Conservation (phyloP, 2,113 vertebrate genomes). For the Ctenomys sociabilis region DNA sequence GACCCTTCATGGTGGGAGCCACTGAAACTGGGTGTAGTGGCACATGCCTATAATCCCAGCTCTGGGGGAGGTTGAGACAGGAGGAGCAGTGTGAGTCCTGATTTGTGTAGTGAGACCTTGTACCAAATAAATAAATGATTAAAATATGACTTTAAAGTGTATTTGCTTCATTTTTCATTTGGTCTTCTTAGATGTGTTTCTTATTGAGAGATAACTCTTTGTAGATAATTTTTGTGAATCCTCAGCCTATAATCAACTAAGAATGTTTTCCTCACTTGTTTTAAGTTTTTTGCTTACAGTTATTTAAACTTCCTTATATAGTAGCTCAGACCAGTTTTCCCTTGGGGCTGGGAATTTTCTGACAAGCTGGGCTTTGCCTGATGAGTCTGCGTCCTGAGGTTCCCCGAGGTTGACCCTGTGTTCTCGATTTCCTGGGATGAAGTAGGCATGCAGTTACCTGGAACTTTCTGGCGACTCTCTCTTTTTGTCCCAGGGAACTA, state of each 20-base stretch:
- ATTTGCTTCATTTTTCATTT: neutral
- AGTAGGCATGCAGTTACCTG: neutral
- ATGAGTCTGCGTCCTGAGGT: rapidly evolving
- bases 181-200: neutral
- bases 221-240: neutral
- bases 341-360: neutral
- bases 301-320: neutral
- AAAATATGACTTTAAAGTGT: neutral
- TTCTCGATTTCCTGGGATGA: neutral
- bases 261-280: neutral
- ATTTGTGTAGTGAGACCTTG: too few species aligned
- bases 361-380: too few species aligned
- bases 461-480: neutral
- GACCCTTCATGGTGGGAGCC: too few species aligned
- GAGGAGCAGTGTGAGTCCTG: too few species aligned
- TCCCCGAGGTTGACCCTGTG: rapidly evolving
- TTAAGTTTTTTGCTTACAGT: neutral
- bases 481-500: too few species aligned
- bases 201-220: neutral
- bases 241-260: neutral
- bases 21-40: too few species aligned
- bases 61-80: too few species aligned
- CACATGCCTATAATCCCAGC: too few species aligned
- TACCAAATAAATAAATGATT: too few species aligned
- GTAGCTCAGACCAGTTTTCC: rapidly evolving